Percentiles rank a stretch among this genome's conserved stretches.
Conservation (phyloP, 1,140 invertebrate species). For the Leguminivora glycinivorella region DNA sequence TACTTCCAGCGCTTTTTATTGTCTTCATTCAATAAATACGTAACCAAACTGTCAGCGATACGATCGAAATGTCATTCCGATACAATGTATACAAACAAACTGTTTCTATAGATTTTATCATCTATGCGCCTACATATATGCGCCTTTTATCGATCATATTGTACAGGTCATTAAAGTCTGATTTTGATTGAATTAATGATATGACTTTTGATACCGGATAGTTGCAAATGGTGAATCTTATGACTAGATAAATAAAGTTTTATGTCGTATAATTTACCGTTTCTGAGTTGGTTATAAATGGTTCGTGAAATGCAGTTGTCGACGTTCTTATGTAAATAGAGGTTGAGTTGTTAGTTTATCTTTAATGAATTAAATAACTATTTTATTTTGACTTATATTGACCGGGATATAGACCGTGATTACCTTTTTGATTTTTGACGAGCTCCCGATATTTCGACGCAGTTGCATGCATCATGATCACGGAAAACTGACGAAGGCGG, state of each 20-base stretch:
- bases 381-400: too few relatives aligned
- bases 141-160: background rate
- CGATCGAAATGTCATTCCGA: background rate
- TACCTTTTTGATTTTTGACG: too few relatives aligned
- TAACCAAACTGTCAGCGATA: background rate
- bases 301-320: background rate
- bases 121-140: background rate
- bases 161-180: background rate
- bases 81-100: slow-evolving; percentile 12
- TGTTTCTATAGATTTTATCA: background rate
- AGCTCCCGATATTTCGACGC: too few relatives aligned
- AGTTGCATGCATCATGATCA: too few relatives aligned
- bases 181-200: background rate
- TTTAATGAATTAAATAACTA: background rate
- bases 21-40: background rate
- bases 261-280: background rate
- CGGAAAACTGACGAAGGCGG: too few relatives aligned
- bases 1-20: slow-evolving; percentile 1
- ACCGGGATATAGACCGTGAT: too few relatives aligned
- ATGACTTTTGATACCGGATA: background rate
- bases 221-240: background rate
- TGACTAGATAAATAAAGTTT: background rate
- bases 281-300: background rate
- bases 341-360: background rate
- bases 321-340: background rate